phyloP scores from a whole-genome alignment of 2,113 vertebrate genomes.

The Petroica traversi region DNA sequence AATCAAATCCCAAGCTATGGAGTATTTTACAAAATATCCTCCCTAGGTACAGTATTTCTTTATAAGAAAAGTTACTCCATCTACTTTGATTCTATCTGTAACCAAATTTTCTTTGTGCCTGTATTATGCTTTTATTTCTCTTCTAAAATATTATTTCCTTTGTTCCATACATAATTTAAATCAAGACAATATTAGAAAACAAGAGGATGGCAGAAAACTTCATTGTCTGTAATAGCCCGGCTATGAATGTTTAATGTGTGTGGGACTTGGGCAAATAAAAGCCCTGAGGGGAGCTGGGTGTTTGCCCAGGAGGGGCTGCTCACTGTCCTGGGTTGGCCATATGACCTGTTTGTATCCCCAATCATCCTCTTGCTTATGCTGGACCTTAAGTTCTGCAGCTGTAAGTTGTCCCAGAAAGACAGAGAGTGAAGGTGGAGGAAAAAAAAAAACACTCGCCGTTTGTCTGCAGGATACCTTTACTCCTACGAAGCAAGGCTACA shows the following conservation, averaged over 20 bases:
- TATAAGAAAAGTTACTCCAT: not conserved
- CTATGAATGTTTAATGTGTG: not conserved
- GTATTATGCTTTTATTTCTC: not conserved
- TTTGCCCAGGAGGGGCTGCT: not conserved
- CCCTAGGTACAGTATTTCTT: not conserved
- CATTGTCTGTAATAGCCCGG: accelerated
- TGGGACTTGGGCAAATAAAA: not conserved
- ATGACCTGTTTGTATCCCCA: too few species aligned
- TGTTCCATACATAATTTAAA: not conserved
- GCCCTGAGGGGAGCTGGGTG: not conserved
- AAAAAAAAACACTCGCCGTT: too few species aligned
- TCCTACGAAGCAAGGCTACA: too few species aligned
- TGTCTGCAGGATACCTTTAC: too few species aligned
- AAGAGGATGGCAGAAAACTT: not conserved
- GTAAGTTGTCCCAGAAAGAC: too few species aligned
- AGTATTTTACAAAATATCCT: not conserved
- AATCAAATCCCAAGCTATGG: not conserved
- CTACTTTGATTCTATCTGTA: not conserved
- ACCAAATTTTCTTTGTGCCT: not conserved
- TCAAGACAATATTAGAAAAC: not conserved
- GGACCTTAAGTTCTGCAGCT: too few species aligned
- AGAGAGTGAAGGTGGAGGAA: too few species aligned
- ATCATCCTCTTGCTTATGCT: too few species aligned
- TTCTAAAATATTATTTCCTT: not conserved
- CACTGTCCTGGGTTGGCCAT: too few species aligned